Evolutionary conservation across 2,888 invertebrate genomes (phyloP), one percentile per base, ranked within the genome.

Genomic region (Lacanobia wlatinum): DNA sequence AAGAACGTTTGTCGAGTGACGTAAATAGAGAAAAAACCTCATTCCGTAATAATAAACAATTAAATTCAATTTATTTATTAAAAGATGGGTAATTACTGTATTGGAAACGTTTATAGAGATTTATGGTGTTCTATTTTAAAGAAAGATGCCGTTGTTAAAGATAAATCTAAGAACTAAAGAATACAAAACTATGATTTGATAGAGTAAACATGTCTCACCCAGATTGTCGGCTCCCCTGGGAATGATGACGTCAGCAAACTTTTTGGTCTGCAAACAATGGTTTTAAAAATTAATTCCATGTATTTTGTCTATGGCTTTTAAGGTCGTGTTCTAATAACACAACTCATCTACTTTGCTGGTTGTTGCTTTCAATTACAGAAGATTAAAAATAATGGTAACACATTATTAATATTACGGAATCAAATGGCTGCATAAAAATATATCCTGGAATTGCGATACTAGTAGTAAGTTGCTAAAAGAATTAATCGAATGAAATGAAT

Each of bases 241-340:
- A 93, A 99, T 99, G 90, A 99, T 99, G 66, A 99, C 99, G 96
- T 99, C 99, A 70, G 99, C 99, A 96, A 99, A 99, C 94, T 99
- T 99, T 96, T 99, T 99, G 1, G 99, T 99, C 98, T 99, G 97
- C 65, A 97, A 97, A 75, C 62, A 79, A 79, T 38, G 0, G 60
- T 23, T 48, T 40, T 1, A 4, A 43, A 38, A 61, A 38, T 80
- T 2, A 43, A 34, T 46, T 53, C 8, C 2, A 4, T 34, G 16
- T 28, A 23, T 23, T 38, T 48, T 23, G 2, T 38, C n/a, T 28
- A 6, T 8, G 4, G 12, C 23, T 16, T 56, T 43, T n/a, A 52
- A 0, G 2, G 28, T 28, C 28, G 8, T 72, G 58, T 73, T 59
- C 52, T 23, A 43, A 70, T 50, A 72, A 72, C 67, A 66, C 12